phyloP scores from a whole-genome alignment of 1,140 invertebrate genomes.

The Venustaconcha ellipsiformis region DNA sequence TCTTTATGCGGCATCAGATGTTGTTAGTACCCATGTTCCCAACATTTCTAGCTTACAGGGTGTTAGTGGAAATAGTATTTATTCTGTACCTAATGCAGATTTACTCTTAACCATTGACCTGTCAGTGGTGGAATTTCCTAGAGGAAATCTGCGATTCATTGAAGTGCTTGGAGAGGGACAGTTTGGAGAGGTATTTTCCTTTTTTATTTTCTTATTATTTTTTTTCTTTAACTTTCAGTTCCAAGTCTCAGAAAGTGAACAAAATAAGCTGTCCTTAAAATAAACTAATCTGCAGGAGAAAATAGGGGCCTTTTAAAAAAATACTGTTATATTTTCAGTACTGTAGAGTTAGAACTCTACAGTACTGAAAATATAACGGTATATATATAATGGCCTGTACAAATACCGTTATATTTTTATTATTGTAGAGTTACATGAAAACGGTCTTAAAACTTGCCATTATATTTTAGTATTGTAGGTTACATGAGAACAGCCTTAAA shows the following conservation, averaged over 20 bases:
- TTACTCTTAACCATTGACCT: slow-evolving; percentile 66
- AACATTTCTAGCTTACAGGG: slow-evolving; percentile 62
- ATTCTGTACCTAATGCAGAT: slow-evolving; percentile 71
- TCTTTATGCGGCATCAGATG: slow-evolving; percentile 80
- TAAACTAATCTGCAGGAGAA: too few species aligned
- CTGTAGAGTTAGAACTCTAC: too few species aligned
- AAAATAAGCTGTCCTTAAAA: too few species aligned
- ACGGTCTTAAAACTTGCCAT: too few species aligned
- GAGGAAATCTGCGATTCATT: slow-evolving; percentile 81
- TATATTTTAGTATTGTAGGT: too few species aligned
- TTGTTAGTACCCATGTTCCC: slow-evolving; percentile 54
- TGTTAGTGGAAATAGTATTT: slow-evolving; percentile 70
- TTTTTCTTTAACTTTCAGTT: slow-evolving; percentile 5
- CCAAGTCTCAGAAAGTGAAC: background rate
- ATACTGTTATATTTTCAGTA: too few species aligned
- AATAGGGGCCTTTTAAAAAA: too few species aligned
- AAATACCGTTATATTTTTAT: too few species aligned
- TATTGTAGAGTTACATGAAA: too few species aligned
- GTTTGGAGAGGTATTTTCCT: slow-evolving; percentile 81
- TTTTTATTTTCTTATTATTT: slow-evolving; percentile 5
- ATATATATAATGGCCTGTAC: too few species aligned
- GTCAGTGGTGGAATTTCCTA: slow-evolving; percentile 80
- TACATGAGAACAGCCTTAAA: too few species aligned
- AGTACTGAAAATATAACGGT: too few species aligned
- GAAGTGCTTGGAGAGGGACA: slow-evolving; percentile 85